Conservation (phyloP, 2,797 vertebrate species). For the Fringilla coelebs region DNA sequence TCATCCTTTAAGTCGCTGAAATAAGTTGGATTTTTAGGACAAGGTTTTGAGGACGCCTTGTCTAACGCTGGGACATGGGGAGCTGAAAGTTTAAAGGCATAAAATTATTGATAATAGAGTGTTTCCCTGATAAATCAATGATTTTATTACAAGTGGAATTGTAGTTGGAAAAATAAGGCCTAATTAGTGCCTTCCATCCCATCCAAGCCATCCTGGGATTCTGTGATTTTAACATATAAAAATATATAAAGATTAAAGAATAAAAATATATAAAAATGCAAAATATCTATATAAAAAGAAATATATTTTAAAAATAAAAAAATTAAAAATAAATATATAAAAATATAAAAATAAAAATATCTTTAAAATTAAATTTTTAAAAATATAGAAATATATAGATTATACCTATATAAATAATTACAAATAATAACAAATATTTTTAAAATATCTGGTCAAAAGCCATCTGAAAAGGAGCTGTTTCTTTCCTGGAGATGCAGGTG, state of each 20-base stretch:
- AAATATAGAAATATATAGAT: too few species aligned
- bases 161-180: background rate
- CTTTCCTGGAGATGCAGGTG: accelerated
- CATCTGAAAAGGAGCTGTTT: background rate
- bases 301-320: too few species aligned
- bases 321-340: too few species aligned
- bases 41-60: background rate
- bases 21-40: background rate
- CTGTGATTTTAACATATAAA: background rate
- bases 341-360: too few species aligned
- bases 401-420: too few species aligned
- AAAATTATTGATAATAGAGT: background rate
- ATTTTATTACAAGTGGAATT: background rate
- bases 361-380: too few species aligned
- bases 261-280: too few species aligned
- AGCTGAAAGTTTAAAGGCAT: background rate
- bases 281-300: too few species aligned
- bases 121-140: background rate
- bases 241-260: too few species aligned
- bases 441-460: accelerated
- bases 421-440: too few species aligned
- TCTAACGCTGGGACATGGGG: background rate
- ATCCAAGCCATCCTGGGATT: background rate
- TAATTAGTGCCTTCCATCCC: background rate
- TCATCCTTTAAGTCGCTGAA: background rate